Evolutionary conservation across 2,888 invertebrate genomes (phyloP), one percentile per base, ranked within the genome.

Genomic region (Cotesia congregata): DNA sequence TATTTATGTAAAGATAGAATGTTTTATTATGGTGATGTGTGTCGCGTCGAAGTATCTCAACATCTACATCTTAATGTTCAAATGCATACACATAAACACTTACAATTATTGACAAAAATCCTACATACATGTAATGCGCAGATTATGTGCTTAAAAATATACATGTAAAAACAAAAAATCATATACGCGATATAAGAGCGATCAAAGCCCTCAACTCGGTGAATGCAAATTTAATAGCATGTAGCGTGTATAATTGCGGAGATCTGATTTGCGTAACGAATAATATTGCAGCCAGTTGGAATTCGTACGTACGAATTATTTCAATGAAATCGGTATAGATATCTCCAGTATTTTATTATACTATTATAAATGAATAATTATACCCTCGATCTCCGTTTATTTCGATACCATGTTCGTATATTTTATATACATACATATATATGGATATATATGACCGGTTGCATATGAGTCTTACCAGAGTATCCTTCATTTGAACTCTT

Each of bases 331-430:
- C 39, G 62, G 17, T 20, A 39, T 59, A 64, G 76, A 80, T 79
- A 72, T 72, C 78, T 77, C 67, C 75, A 76, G 78, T 30, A 50
- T 50, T 50, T 77, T 73, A 80, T 78, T 77, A 79, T 79, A 50
- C 78, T 77, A 73, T 76, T 15, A 75, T 77, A 77, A 79, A 78
- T 79, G 64, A 76, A 64, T 79, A 75, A 80, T 80, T 80, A 80
- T 67, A 50, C 12, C 4, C 50, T 2, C 4, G 50, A 50, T 50
- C 50, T 50, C 20, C 15, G 50, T 41, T 73, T 61, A 50, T 69
- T 4, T 30, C 20, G 6, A 40, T 20, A 30, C 30, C 65, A 72
- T 78, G 41, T 15, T 62, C 39, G 59, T 72, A 60, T 60, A 61
- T 60, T 17, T 72, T 30, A n/a, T 17, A 72, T 30, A 30, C 30